phyloP scores from a whole-genome alignment of 92 coral and sea anemone genomes.

The Porites evermanni region DNA sequence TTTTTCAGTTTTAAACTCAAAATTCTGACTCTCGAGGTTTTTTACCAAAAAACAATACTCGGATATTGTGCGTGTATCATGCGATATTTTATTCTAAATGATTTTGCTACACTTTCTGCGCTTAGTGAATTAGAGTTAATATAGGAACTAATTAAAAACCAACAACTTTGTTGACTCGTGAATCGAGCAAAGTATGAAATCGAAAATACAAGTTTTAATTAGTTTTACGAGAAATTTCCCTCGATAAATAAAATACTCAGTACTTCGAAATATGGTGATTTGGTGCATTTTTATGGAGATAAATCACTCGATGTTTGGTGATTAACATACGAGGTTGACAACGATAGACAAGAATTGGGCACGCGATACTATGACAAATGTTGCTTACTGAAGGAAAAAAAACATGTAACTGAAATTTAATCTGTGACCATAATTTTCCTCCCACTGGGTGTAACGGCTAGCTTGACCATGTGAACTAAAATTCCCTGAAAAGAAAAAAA shows the following conservation, averaged over 20 bases:
- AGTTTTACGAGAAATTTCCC: background rate
- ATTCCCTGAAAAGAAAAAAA: background rate
- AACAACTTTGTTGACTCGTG: background rate
- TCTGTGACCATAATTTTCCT: background rate
- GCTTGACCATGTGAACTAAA: background rate
- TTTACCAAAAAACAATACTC: too few species aligned
- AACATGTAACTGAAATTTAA: background rate
- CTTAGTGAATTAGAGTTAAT: background rate
- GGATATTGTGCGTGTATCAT: background rate
- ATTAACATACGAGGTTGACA: conserved; percentile 12
- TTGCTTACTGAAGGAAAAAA: background rate
- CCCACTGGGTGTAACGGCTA: background rate
- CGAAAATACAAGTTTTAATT: background rate
- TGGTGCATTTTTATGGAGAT: background rate
- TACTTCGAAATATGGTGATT: background rate
- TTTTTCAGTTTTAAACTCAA: background rate
- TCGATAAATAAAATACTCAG: background rate
- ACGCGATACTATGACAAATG: background rate
- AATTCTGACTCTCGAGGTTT: too few species aligned
- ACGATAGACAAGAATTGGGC: background rate
- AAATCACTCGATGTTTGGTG: background rate
- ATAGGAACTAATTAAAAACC: conserved; percentile 11
- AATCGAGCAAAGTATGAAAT: background rate
- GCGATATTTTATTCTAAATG: background rate
- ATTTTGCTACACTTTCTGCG: background rate